Evolutionary conservation across 2,888 invertebrate genomes (phyloP).

Genomic region (Orthonychiurus folsomi): DNA sequence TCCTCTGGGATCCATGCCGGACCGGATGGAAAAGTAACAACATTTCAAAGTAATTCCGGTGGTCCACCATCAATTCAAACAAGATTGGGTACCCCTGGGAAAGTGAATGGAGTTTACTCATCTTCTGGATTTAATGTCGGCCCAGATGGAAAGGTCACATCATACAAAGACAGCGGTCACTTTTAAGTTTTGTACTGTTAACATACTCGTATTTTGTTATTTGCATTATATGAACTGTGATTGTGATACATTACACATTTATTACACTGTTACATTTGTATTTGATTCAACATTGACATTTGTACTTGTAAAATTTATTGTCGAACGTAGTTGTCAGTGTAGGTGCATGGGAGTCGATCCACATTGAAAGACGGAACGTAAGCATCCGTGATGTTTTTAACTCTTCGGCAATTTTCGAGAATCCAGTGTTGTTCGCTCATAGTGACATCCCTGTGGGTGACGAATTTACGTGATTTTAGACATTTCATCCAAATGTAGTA

Average conservation of each 20-base stretch:
- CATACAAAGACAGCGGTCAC: neutral
- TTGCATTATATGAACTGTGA: neutral
- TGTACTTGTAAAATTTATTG: neutral
- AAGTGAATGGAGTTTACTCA: neutral
- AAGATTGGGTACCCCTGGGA: neutral
- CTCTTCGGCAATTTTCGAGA: constrained; percentile 26
- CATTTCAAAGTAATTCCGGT: neutral
- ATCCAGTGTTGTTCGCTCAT: constrained; percentile 34
- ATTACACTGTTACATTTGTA: neutral
- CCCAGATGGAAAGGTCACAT: neutral
- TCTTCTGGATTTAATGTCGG: neutral
- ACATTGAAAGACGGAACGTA: constrained; percentile 25
- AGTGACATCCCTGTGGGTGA: constrained; percentile 13
- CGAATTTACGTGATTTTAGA: neutral
- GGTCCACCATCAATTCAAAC: neutral
- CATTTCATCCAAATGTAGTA: neutral
- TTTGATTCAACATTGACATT: neutral
- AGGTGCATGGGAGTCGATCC: constrained; percentile 29
- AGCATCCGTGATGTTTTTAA: constrained; percentile 20
- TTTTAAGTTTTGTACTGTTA: no score
- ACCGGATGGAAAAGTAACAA: neutral
- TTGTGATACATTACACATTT: no score
- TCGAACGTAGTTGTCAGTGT: constrained; percentile 11
- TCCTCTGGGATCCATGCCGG: neutral
- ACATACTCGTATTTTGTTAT: neutral